These are phyloP conservation scores for Drosophila dives DNA, from an alignment of 2,888 invertebrate genomes.

Conservation along the genomic window DNA sequence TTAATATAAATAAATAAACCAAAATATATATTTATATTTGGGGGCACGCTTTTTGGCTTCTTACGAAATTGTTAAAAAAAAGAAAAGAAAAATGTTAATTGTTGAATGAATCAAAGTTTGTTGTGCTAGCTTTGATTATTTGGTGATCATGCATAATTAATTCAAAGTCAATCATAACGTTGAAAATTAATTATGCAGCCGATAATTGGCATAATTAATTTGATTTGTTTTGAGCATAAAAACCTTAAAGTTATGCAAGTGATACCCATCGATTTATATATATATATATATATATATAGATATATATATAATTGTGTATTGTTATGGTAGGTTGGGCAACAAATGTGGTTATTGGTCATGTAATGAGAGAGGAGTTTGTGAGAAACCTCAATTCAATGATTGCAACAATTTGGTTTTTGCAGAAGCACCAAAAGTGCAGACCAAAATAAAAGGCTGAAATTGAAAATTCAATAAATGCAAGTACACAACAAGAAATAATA, in stretches of 20 bases:
- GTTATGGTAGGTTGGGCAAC: constrained; percentile 47
- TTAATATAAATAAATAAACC: neutral
- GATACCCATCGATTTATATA: neutral
- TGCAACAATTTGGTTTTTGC: constrained; percentile 7
- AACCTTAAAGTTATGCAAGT: neutral
- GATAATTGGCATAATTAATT: constrained; percentile 58
- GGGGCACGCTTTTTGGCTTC: constrained; percentile 59
- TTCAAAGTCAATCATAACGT: constrained; percentile 8
- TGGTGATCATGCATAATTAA: constrained; percentile 11
- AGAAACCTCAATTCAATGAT: constrained; percentile 19
- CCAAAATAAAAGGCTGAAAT: neutral
- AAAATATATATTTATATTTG: neutral
- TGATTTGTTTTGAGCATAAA: constrained; percentile 5
- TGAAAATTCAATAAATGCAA: constrained; percentile 2
- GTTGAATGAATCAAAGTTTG: constrained; percentile 35
- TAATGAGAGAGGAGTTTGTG: constrained; percentile 22
- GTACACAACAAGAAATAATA: neutral
- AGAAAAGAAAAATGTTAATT: constrained; percentile 54
- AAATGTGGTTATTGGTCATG: constrained; percentile 13
- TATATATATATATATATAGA: neutral
- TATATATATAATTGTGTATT: neutral
- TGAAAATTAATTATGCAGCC: constrained; percentile 19
- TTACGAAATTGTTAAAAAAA: constrained; percentile 35
- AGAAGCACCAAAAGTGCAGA: constrained; percentile 43
- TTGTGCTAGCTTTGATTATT: neutral